Evolutionary conservation across 2,888 invertebrate species (phyloP).

Genomic region (Hypomecis punctinalis): DNA sequence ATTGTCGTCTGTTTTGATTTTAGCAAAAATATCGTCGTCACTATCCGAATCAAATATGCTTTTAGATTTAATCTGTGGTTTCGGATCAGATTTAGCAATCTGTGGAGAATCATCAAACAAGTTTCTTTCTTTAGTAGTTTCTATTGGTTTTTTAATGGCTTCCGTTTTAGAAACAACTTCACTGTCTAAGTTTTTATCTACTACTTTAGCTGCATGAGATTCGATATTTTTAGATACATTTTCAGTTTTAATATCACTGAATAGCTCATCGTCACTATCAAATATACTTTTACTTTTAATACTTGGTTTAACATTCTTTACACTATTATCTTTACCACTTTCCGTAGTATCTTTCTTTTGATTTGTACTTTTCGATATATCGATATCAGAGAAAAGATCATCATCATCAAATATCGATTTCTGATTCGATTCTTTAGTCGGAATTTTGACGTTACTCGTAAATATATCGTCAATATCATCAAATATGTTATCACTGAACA

Average conservation of each 20-base stretch:
- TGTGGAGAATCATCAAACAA: constrained; percentile 26
- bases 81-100: constrained; percentile 6
- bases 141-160: constrained; percentile 12
- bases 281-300: constrained; percentile 55
- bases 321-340: constrained; percentile 20
- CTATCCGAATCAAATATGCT: constrained; percentile 62
- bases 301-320: constrained; percentile 34
- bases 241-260: constrained; percentile 47
- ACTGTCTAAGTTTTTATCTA: background rate
- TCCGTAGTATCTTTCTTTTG: constrained; percentile 13
- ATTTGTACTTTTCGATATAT: constrained; percentile 43
- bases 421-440: constrained; percentile 49
- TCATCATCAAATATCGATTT: constrained; percentile 72
- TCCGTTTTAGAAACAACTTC: constrained; percentile 15
- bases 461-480: constrained; percentile 80
- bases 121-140: constrained; percentile 19
- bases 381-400: constrained; percentile 68
- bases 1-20: constrained; percentile 26
- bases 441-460: constrained; percentile 60
- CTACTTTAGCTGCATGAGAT: constrained; percentile 18
- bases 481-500: constrained; percentile 74
- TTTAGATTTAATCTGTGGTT: constrained; percentile 36
- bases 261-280: constrained; percentile 63
- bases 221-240: constrained; percentile 29
- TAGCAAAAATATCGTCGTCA: constrained; percentile 60